A percentile compares a stretch with the other conserved stretches of the same genome.
phyloP scores from a whole-genome alignment of 2,113 vertebrate species.

The Nettapus auritus region DNA sequence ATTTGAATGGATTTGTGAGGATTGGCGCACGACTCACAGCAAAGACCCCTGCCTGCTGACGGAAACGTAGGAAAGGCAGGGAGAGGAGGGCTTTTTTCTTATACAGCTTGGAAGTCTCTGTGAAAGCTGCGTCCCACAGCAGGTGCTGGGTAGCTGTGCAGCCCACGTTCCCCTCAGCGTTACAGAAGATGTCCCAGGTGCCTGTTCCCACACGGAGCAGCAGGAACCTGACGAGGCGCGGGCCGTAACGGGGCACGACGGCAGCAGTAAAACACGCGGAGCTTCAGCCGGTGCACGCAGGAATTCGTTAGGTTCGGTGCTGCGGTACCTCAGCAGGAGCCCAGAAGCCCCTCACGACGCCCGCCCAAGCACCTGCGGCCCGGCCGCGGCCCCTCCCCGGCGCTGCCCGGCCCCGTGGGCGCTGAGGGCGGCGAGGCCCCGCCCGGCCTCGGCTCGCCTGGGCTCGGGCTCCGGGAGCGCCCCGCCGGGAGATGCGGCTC shows the following conservation, averaged over 20 bases:
- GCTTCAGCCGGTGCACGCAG: fast-evolving
- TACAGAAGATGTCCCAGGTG: neutral
- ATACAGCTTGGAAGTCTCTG: neutral
- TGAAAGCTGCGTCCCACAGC: neutral
- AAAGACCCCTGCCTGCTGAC: neutral
- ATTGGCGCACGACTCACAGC: neutral
- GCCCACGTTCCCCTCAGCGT: fast-evolving
- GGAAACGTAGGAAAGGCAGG: neutral
- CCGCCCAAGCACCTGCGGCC: no score
- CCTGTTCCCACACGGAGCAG: neutral
- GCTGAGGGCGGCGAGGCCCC: neutral
- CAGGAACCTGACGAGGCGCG: neutral
- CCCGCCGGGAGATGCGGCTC: constrained; percentile 40
- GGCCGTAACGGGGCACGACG: fast-evolving
- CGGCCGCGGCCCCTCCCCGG: no score
- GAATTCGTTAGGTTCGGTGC: neutral
- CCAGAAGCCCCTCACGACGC: no score
- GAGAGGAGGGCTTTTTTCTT: neutral
- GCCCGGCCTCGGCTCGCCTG: no score
- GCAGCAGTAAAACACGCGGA: neutral
- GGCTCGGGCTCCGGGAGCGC: neutral
- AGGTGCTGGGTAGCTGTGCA: neutral
- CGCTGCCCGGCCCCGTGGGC: neutral
- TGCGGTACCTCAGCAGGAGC: no score
- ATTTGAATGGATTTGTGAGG: neutral